Percentiles rank a stretch among this genome's conserved stretches.
Evolutionary conservation across 2,113 vertebrate genomes (phyloP).

Genomic region (Percopsis transmontana): DNA sequence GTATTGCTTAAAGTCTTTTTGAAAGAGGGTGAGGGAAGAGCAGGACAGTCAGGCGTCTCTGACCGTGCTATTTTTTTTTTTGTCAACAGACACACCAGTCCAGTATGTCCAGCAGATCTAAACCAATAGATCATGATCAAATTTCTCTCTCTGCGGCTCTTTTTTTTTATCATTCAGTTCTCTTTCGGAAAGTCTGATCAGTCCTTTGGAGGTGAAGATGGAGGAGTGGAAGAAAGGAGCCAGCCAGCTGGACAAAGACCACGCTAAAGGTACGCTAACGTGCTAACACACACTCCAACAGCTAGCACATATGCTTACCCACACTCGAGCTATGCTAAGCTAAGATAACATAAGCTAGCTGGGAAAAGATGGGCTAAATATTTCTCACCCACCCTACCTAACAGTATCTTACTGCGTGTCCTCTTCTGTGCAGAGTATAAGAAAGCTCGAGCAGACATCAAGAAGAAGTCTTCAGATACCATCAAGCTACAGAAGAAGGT

Average conservation of each 20-base stretch:
- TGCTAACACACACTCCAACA: not conserved
- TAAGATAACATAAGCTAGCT: too few species aligned
- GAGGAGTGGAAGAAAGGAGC: slow-evolving; percentile 85
- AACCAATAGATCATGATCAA: not conserved
- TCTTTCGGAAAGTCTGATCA: slow-evolving; percentile 80
- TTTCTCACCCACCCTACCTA: not conserved
- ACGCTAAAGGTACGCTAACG: slow-evolving; percentile 78
- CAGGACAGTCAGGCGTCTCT: too few species aligned
- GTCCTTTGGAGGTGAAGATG: slow-evolving; percentile 80
- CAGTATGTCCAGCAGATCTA: too few species aligned
- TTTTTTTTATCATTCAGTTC: slow-evolving; percentile 58
- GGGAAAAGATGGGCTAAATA: not conserved
- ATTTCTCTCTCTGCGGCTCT: not conserved
- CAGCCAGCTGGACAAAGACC: slow-evolving; percentile 84
- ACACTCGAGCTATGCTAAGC: not conserved
- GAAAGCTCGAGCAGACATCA: slow-evolving; percentile 82
- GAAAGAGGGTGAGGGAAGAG: too few species aligned
- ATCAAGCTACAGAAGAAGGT: slow-evolving; percentile 87
- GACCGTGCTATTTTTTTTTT: too few species aligned
- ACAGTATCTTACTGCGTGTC: not conserved
- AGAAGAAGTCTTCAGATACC: slow-evolving; percentile 86
- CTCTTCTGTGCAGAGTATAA: slow-evolving; percentile 76
- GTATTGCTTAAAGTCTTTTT: too few species aligned
- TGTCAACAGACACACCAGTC: too few species aligned
- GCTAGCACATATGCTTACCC: not conserved